Evolutionary conservation across 1,140 invertebrate species (phyloP), one percentile per base, ranked within the genome.

Genomic region (Metaphire vulgaris): DNA sequence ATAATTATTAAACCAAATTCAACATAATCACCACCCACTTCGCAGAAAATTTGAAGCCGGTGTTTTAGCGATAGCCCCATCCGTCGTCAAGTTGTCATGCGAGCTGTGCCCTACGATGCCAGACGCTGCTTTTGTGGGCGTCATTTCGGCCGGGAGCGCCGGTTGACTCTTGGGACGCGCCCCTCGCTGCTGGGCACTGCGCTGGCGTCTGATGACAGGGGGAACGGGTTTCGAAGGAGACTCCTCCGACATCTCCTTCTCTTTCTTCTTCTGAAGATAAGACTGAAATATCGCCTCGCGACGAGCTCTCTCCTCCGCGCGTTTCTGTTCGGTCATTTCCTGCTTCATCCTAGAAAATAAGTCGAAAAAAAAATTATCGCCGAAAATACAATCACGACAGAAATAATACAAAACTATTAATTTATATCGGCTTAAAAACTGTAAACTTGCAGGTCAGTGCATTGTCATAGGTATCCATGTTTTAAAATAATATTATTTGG

Each of bases 261-360:
- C 91, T 66, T 92, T 92, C 87, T 98, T 98, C 83, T 97, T 94
- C 80, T 97, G 89, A 86, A 95, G 93, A 87, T 98, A 94, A 84
- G 96, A 92, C 83, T 97, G 94, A 79, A 97, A 89, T 85, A 98
- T 98, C 77, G 89, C 89, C 78, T 94, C 92, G 77, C 96, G 87
- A 80, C 94, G 89, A 56, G 91, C 89, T 82, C 91, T 91, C 84
- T 98, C 95, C 83, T 98, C 95, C 80, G 95, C 92, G 85, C 95
- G 96, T 83, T 96, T 94, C 70, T 91, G 89, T 64, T 90, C 88
- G 80, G 91, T 91, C 80, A 94, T 91, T 81, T 98, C 96, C 79
- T 92, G 90, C 84, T 94, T 94, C 41, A 90, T 84, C 80, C 93
- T 92, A 64, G n/a, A 65, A 65, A 65, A 65, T 65, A n/a, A 65